Percentiles rank a stretch among this genome's conserved stretches.
Evolutionary conservation across 2,113 vertebrate species (phyloP).

Genomic region (Myotis lucifugus): DNA sequence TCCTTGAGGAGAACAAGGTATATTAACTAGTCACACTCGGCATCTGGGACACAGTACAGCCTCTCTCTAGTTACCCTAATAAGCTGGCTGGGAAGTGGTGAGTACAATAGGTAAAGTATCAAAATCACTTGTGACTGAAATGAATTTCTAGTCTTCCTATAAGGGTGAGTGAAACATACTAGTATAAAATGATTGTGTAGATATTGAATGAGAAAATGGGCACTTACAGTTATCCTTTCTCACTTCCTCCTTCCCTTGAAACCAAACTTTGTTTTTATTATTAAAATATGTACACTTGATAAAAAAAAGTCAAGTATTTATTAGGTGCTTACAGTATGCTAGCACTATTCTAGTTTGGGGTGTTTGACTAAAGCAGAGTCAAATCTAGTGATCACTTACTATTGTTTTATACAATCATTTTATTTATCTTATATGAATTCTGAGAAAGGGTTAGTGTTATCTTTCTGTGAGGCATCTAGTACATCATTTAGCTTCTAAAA

Average conservation of each 20-base stretch:
- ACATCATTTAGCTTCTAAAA: not conserved
- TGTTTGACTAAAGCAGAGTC: not conserved
- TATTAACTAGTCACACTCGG: not conserved
- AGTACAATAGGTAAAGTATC: not conserved
- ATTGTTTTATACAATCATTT: not conserved
- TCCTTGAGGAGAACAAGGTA: not conserved
- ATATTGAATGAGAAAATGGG: not conserved
- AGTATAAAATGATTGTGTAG: not conserved
- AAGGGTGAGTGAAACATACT: not conserved
- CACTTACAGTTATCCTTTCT: not conserved
- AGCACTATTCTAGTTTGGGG: not conserved
- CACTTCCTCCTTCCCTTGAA: not conserved
- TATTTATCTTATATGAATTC: not conserved
- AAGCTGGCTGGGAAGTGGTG: not conserved
- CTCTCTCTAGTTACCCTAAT: not conserved
- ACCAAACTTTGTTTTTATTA: not conserved
- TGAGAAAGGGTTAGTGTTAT: not conserved
- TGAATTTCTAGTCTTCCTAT: not conserved
- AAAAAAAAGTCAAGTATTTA: constrained; percentile 2
- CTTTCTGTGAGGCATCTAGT: not conserved
- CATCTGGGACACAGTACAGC: not conserved
- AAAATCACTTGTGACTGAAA: not conserved
- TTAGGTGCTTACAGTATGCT: not conserved
- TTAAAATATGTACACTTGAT: not conserved
- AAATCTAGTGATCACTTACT: not conserved